Evolutionary conservation across 2,797 vertebrate genomes (phyloP).

Genomic region (Helarctos malayanus): DNA sequence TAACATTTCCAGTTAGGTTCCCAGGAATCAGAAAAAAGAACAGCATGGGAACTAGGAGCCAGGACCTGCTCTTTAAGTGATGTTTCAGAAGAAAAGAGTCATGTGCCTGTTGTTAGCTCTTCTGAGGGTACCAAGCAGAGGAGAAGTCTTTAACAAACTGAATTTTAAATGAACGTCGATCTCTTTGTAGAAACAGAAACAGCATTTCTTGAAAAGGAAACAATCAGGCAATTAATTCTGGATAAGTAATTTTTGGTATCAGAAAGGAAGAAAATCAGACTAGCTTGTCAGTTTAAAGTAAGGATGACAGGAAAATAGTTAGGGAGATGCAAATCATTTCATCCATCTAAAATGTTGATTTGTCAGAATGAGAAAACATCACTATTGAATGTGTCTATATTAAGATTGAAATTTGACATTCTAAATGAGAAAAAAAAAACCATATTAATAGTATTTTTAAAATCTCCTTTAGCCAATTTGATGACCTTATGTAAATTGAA

Average conservation of each 20-base stretch:
- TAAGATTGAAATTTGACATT: neutral
- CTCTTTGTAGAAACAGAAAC: neutral
- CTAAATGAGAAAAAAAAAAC: neutral
- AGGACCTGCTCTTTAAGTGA: neutral
- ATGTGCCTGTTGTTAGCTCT: neutral
- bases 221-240: neutral
- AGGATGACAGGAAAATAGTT: neutral
- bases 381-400: neutral
- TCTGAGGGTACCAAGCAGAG: neutral
- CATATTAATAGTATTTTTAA: neutral
- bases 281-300: neutral
- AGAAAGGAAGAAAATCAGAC: conserved; percentile 10
- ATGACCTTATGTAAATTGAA: neutral
- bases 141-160: neutral
- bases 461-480: neutral
- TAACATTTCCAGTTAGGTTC: conserved; percentile 13
- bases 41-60: neutral
- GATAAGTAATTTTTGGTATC: neutral
- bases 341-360: neutral
- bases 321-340: neutral
- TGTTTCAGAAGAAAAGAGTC: neutral
- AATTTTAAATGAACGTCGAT: neutral
- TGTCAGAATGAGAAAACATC: neutral
- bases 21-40: neutral
- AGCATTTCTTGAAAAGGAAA: neutral